Evolutionary conservation across 2,113 vertebrate species (phyloP), one percentile per base, ranked within the genome.

Genomic region (Tor tambroides): DNA sequence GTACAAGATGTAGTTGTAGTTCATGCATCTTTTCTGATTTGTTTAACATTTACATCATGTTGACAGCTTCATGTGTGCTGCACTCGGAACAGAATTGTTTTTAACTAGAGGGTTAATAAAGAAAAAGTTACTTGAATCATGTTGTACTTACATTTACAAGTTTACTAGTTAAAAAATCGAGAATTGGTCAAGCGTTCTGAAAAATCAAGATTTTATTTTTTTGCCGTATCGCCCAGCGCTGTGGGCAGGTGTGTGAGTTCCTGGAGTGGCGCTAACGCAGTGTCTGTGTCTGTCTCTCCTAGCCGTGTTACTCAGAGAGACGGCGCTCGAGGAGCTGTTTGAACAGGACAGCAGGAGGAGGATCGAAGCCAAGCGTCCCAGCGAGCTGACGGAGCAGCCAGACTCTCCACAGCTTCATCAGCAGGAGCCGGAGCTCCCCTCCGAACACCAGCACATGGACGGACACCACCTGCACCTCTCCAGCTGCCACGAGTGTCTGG

Each of bases 401-500:
- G 87, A 56, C 54, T 56, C 54, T 56, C 56, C 35, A 67, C 56
- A 0, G 8, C 77, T 3, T 15, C 51, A 3, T 49, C 49, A 17
- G 61, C 32, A 86, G 86, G 30, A 92, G 14, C 38, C 46, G 26
- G 26, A 78, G 17, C 89, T 87, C 17, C 38, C 80, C 17, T 86
- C 71, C 1, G 89, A 89, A 35, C 91, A 92, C 87, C 90, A 90
- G 19, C 92, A 93, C 88, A 93, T 92, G 92, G 93, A 94, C 30
- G 90, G 88, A 80, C 93, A 92, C 43, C 95, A 94, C 85, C 93
- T 99, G 43, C 98, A 99, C 87, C 93, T 99, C 3, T 97, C 95
- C 79, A 99, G 96, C 92, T 99, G 98, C 93, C 94, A 94, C 0
- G 98, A 99, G 85, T 99, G 98, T 26, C 90, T 97, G 91, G 95